Percentiles rank a stretch among this genome's conserved stretches.
Evolutionary conservation across 2,888 invertebrate species (phyloP).

Genomic region (Euzophera pinguis): DNA sequence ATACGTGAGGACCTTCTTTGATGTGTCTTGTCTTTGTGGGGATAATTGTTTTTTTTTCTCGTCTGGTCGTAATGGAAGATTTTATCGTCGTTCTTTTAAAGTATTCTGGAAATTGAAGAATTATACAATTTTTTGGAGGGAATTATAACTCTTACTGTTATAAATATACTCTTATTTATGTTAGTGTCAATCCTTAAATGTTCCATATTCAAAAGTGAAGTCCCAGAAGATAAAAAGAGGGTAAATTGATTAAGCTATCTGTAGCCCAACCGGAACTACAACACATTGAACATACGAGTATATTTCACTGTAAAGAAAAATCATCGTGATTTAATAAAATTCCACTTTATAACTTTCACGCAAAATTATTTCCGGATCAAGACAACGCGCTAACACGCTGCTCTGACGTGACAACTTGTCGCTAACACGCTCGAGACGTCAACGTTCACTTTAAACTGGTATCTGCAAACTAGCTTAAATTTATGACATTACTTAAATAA

Average conservation of each 20-base stretch:
- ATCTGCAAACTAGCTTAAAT: background rate
- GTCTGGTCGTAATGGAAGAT: background rate
- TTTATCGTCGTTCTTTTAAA: background rate
- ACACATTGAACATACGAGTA: too few relatives aligned
- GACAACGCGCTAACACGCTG: constrained; percentile 6
- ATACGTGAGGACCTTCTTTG: constrained; percentile 73
- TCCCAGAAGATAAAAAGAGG: too few relatives aligned
- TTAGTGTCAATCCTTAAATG: too few relatives aligned
- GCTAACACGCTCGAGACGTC: constrained; percentile 30
- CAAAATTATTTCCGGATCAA: constrained; percentile 6
- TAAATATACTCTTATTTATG: too few relatives aligned
- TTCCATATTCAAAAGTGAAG: too few relatives aligned
- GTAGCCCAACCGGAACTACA: too few relatives aligned
- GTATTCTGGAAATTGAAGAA: background rate
- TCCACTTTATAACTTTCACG: background rate
- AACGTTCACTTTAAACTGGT: constrained; percentile 6
- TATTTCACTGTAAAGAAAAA: background rate
- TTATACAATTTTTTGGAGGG: background rate
- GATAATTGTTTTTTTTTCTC: constrained; percentile 28
- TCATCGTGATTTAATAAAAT: background rate
- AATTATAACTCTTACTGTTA: too few relatives aligned
- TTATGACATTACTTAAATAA: background rate
- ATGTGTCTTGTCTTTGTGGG: constrained; percentile 63
- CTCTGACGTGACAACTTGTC: constrained; percentile 50
- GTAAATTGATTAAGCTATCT: too few relatives aligned